A percentile compares a stretch with the other conserved stretches of the same genome.
Evolutionary conservation across 2,113 vertebrate genomes (phyloP).

Genomic region (Sylvicapra grimmia): DNA sequence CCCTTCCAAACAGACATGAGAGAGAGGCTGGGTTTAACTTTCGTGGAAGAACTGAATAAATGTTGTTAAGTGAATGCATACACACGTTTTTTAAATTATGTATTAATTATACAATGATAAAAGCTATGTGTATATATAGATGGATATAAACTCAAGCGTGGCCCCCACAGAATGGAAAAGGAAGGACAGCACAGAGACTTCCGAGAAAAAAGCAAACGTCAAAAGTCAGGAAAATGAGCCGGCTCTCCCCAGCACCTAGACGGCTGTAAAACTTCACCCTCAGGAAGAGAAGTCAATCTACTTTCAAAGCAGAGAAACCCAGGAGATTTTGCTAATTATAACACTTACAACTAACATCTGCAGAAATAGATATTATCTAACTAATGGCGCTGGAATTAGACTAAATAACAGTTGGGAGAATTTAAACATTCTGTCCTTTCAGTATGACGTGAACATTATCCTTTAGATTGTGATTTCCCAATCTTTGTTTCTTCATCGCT

Average conservation of each 20-base stretch:
- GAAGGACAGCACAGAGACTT: neutral
- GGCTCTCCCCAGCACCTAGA: neutral
- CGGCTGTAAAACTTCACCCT: constrained; percentile 26
- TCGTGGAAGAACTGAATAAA: neutral
- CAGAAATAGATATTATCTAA: constrained; percentile 68
- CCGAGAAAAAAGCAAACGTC: neutral
- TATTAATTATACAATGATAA: constrained; percentile 31
- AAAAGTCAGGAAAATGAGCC: neutral
- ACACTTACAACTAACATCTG: constrained; percentile 65
- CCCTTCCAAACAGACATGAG: neutral
- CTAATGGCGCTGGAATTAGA: constrained; percentile 50
- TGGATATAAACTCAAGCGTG: neutral
- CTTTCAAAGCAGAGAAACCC: constrained; percentile 68
- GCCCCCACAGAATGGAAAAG: neutral
- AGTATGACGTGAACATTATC: neutral
- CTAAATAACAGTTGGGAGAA: constrained; percentile 39
- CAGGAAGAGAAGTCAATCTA: constrained; percentile 60
- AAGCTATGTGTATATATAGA: neutral
- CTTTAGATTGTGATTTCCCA: neutral
- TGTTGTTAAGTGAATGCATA: neutral
- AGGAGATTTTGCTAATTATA: constrained; percentile 71
- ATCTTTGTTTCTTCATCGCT: neutral
- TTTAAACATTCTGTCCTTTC: neutral
- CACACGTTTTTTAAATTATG: neutral
- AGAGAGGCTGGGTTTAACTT: neutral